Percentiles rank a stretch among this genome's conserved stretches.
Conservation (phyloP, 2,113 vertebrate genomes). For the Piprites chloris region DNA sequence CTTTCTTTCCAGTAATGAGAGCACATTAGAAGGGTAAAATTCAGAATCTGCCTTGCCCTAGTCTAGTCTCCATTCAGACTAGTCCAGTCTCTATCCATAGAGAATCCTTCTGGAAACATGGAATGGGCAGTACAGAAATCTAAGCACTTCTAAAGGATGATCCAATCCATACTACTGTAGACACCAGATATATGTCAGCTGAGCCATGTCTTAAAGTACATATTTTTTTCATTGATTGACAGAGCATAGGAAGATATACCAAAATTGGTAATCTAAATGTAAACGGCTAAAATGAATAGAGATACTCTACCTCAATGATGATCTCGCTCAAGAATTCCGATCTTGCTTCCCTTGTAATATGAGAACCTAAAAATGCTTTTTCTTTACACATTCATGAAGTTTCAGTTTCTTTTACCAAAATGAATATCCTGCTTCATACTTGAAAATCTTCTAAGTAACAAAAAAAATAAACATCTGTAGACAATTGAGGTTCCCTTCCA, state of each 20-base stretch:
- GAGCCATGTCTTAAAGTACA: not conserved
- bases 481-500: not conserved
- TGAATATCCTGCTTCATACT: not conserved
- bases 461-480: not conserved
- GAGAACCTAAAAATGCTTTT: not conserved
- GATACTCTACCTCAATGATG: not conserved
- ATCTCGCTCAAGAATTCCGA: not conserved
- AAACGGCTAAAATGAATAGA: not conserved
- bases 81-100: not conserved
- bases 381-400: not conserved
- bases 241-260: not conserved
- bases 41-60: not conserved
- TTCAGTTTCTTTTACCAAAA: not conserved
- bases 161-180: not conserved
- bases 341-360: not conserved
- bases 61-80: not conserved
- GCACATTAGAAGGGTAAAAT: not conserved
- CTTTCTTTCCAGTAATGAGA: not conserved
- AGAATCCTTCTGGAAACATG: not conserved
- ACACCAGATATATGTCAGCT: not conserved
- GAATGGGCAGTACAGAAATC: not conserved
- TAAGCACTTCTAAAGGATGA: not conserved
- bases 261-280: not conserved
- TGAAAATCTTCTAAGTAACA: not conserved
- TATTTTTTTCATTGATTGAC: not conserved